Conservation (phyloP, 1,140 invertebrate genomes). For the Drosophila suzukii region DNA sequence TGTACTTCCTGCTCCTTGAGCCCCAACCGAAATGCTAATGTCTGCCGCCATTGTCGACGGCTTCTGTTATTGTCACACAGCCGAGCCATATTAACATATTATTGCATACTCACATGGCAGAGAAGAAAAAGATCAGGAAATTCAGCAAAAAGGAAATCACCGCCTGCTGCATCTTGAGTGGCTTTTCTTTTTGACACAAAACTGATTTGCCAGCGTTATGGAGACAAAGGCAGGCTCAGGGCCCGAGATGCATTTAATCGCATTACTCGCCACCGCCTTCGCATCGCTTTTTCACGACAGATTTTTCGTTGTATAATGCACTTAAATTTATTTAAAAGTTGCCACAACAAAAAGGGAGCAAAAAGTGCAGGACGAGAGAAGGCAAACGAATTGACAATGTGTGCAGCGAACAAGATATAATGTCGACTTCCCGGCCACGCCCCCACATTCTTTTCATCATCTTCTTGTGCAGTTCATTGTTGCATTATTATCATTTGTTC, state of each 20-base stretch:
- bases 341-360: constrained; percentile 1
- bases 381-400: constrained; percentile 65
- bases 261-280: constrained; percentile 41
- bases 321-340: constrained; percentile 70
- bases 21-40: constrained; percentile 69
- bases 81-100: constrained; percentile 75
- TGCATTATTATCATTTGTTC: constrained; percentile 69
- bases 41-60: constrained; percentile 33
- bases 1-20: constrained; percentile 11
- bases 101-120: constrained; percentile 56
- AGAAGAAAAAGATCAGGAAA: constrained; percentile 7
- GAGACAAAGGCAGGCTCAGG: constrained; percentile 28
- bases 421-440: constrained; percentile 39
- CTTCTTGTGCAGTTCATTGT: constrained; percentile 56
- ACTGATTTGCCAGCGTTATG: constrained; percentile 51
- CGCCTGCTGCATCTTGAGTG: constrained; percentile 51
- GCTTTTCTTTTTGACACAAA: constrained; percentile 36
- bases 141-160: constrained; percentile 3
- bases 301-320: constrained; percentile 61
- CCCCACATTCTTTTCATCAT: constrained; percentile 54
- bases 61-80: constrained; percentile 77
- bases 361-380: constrained; percentile 2
- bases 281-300: constrained; percentile 10
- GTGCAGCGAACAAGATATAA: constrained; percentile 74
- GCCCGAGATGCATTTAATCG: constrained; percentile 58